Percentiles rank a stretch among this genome's conserved stretches.
phyloP scores from a whole-genome alignment of 2,797 vertebrate genomes.

The Tragelaphus oryx region DNA sequence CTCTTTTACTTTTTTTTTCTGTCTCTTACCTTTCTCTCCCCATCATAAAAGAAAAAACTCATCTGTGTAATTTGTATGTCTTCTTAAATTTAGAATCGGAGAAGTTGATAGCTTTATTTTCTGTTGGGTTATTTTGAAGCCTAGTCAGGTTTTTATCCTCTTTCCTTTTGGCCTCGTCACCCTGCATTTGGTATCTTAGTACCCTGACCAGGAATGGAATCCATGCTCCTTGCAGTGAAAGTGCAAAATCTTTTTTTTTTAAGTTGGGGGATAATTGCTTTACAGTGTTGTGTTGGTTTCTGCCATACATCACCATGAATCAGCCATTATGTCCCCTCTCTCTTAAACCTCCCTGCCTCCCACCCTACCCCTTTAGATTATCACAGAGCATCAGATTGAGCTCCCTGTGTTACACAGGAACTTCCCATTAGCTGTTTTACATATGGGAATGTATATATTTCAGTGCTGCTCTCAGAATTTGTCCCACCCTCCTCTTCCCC shows the following conservation, averaged over 20 bases:
- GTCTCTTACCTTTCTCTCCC: not conserved
- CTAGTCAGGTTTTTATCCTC: not conserved
- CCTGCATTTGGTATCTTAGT: not conserved
- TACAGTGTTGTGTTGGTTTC: not conserved
- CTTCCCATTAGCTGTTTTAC: not conserved
- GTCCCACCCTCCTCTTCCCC: not conserved
- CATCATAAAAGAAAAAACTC: not conserved
- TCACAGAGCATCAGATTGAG: not conserved
- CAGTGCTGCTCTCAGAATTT: not conserved
- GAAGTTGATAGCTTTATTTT: not conserved
- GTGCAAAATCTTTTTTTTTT: not conserved
- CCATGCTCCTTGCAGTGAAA: not conserved
- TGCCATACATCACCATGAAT: not conserved
- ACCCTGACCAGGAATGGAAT: not conserved
- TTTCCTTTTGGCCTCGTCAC: not conserved
- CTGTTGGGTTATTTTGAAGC: not conserved
- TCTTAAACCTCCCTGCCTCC: not conserved
- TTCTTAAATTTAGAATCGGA: constrained; percentile 19
- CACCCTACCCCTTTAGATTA: not conserved
- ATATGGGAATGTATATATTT: not conserved
- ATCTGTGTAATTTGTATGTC: not conserved
- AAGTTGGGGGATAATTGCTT: not conserved
- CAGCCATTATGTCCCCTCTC: not conserved
- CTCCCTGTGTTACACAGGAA: not conserved
- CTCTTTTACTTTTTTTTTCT: not conserved